phyloP scores from a whole-genome alignment of 2,888 invertebrate genomes.

The Dynastes tityus region DNA sequence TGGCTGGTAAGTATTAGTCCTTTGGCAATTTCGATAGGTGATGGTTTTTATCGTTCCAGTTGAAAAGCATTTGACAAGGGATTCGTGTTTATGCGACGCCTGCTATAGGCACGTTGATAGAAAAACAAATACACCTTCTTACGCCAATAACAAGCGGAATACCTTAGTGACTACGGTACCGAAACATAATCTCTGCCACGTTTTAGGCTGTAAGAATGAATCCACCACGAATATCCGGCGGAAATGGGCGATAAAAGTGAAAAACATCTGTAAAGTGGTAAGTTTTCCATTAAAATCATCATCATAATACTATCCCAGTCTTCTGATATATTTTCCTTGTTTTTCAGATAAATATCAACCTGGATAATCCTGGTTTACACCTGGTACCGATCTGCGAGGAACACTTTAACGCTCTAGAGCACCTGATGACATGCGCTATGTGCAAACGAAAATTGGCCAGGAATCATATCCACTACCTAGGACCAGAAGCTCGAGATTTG shows the following conservation, averaged over 20 bases:
- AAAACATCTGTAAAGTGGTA: conserved; percentile 78
- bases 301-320: not conserved
- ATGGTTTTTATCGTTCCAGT: conserved; percentile 69
- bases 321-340: not conserved
- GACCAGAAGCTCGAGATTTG: conserved; percentile 73
- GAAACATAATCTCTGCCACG: conserved; percentile 75
- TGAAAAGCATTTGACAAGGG: conserved; percentile 86
- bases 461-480: conserved; percentile 83
- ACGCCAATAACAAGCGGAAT: conserved; percentile 72
- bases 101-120: conserved; percentile 90
- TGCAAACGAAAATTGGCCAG: conserved; percentile 84
- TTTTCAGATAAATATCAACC: conserved; percentile 73
- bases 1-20: conserved; percentile 76
- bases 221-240: conserved; percentile 79
- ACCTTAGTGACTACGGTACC: conserved; percentile 67
- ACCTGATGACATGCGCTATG: conserved; percentile 83
- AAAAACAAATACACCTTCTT: conserved; percentile 82
- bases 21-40: not conserved
- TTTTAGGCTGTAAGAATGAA: conserved; percentile 75
- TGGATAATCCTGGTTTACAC: conserved; percentile 79
- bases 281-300: conserved; percentile 27
- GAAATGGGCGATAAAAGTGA: conserved; percentile 83
- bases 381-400: conserved; percentile 80
- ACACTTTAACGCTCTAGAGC: conserved; percentile 81
- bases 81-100: conserved; percentile 90